These are phyloP conservation scores for Battus philenor DNA, from an alignment of 1,140 invertebrate species.

Conservation along the genomic window DNA sequence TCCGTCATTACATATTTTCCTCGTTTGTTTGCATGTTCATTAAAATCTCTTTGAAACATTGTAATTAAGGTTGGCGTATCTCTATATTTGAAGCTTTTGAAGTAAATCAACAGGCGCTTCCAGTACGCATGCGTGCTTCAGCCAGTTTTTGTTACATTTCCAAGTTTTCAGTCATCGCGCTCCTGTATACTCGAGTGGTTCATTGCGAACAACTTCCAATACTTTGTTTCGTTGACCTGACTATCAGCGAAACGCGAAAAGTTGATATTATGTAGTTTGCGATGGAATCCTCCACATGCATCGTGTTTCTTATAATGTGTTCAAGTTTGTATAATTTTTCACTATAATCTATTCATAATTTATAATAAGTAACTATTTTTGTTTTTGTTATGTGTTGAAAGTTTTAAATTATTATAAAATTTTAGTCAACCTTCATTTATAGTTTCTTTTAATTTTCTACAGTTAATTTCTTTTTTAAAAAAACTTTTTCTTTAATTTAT, in stretches of 20 bases:
- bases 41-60: conserved; percentile 8
- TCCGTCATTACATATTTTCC: conserved; percentile 4
- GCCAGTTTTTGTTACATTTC: conserved; percentile 16
- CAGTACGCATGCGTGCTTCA: conserved; percentile 35
- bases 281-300: conserved; percentile 45
- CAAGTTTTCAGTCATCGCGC: conserved; percentile 39
- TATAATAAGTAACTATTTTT: conserved; percentile 20
- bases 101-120: conserved; percentile 43
- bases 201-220: conserved; percentile 13
- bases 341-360: conserved; percentile 20
- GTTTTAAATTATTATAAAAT: conserved; percentile 44
- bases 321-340: conserved; percentile 45
- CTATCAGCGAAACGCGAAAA: conserved; percentile 17
- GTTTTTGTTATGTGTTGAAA: conserved; percentile 32
- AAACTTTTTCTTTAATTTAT: background rate
- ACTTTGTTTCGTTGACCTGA: conserved; percentile 7
- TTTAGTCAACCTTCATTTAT: conserved; percentile 37
- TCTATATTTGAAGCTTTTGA: conserved; percentile 23
- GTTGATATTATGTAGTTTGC: conserved; percentile 19
- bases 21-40: conserved; percentile 5
- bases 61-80: conserved; percentile 5
- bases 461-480: conserved; percentile 10
- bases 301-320: conserved; percentile 46
- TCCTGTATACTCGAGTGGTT: conserved; percentile 28
- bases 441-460: conserved; percentile 14